Conservation (phyloP, 2,113 vertebrate genomes). For the Martes martes region DNA sequence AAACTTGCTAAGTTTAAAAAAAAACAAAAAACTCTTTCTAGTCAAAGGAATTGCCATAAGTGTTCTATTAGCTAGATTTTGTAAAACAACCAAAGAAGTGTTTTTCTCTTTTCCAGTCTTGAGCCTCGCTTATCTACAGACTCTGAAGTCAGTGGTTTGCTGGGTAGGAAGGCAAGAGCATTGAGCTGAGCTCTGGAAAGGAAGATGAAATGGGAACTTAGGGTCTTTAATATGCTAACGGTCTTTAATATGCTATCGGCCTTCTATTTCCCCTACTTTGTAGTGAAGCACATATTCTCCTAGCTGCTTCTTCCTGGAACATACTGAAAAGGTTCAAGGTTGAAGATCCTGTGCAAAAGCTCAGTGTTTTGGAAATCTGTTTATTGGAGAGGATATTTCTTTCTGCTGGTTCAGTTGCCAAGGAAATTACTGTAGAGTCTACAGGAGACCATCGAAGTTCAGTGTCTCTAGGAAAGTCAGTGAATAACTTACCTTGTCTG, state of each 20-base stretch:
- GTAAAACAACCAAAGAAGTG: constrained; percentile 30
- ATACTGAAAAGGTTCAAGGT: constrained; percentile 1
- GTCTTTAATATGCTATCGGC: not conserved
- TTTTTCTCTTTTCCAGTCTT: constrained; percentile 12
- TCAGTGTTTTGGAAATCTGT: constrained; percentile 60
- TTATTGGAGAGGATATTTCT: constrained; percentile 50
- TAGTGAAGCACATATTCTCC: not conserved
- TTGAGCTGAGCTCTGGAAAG: not conserved
- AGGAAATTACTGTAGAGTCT: constrained; percentile 48
- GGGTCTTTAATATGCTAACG: not conserved
- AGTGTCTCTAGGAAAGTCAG: constrained; percentile 57
- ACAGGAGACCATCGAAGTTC: constrained; percentile 32
- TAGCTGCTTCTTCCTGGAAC: constrained; percentile 24
- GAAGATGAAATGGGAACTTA: not conserved
- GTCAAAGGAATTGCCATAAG: constrained; percentile 11
- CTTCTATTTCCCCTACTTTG: not conserved
- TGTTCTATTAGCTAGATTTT: constrained; percentile 34
- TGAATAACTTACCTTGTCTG: constrained; percentile 51
- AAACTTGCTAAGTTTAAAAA: constrained; percentile 55
- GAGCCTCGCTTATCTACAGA: not conserved
- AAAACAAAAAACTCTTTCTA: constrained; percentile 16
- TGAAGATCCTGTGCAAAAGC: constrained; percentile 43
- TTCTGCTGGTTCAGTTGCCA: constrained; percentile 56
- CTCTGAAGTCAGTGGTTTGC: not conserved
- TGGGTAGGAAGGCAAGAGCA: not conserved